phyloP scores from a whole-genome alignment of 2,113 vertebrate species.

The Stegostoma tigrinum region DNA sequence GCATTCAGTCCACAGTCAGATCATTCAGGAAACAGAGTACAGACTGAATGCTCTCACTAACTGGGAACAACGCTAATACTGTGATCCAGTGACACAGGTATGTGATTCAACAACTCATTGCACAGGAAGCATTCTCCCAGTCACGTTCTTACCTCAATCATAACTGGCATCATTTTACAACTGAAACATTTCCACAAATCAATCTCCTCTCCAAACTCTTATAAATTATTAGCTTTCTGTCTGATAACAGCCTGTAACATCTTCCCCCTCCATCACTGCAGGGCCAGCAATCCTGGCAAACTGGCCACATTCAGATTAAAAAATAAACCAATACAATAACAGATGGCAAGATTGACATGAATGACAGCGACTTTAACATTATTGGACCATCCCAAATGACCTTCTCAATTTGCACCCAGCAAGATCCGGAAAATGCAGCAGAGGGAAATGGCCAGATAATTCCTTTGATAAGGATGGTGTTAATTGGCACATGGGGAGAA shows the following conservation, averaged over 20 bases:
- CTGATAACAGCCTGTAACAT: no score
- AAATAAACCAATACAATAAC: neutral
- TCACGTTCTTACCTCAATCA: conserved; percentile 39
- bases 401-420: neutral
- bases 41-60: neutral
- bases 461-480: neutral
- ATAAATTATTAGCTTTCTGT: neutral
- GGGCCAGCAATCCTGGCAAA: no score
- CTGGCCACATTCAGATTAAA: neutral
- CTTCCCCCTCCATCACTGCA: neutral
- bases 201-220: neutral
- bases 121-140: conserved; percentile 43
- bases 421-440: neutral
- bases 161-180: neutral
- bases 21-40: neutral
- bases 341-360: neutral
- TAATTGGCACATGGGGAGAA: neutral
- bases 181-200: neutral
- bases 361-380: neutral
- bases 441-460: neutral
- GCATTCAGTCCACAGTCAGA: neutral
- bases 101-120: conserved; percentile 42
- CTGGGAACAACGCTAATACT: conserved; percentile 41
- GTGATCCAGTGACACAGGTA: conserved; percentile 44
- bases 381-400: neutral